Evolutionary conservation across 2,888 invertebrate genomes (phyloP), one percentile per base, ranked within the genome.

Genomic region (Drosophila nigritarsus): DNA sequence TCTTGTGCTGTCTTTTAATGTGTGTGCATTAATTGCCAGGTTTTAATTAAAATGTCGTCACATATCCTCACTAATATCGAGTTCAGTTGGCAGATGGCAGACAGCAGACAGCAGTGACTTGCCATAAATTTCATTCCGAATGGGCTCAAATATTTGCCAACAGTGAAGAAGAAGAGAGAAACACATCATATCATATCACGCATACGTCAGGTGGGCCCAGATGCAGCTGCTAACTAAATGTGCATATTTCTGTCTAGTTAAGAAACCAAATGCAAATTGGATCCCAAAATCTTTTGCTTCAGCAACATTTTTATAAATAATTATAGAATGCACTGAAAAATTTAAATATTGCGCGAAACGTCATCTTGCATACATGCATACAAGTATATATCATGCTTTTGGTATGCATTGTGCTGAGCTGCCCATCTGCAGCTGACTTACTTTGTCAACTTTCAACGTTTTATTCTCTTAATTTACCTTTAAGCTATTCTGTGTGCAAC

Each of bases 31-130:
- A 65, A 65, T 72, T 67, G 60, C 48, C 74, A 81, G 81, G 74
- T 84, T 84, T 89, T 89, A 84, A 84, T 89, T 84, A 87, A 84
- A 89, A 84, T 78, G 84, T 89, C 84, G 74, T 74, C 79, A 75
- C 85, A 55, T 73, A 51, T 54, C 55, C 6, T 18, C 55, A 53
- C 54, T 62, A 45, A 62, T 54, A 55, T 68, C 27, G 67, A 79
- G 60, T 55, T 64, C 58, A 64, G 73, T 79, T 70, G 77, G 3
- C 42, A 42, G 13, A 13, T 13, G 7, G 3, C 29, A 29, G 80
- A 1, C 6, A 6, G 11, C 42, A 42, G 13, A 20, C 13, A 45
- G 71, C 78, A 83, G 70, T 75, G 71, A 64, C 73, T 81, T 72
- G 66, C 73, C 73, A 89, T 89, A 84, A 89, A 87, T 84, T 71